Conservation (phyloP, 2,888 invertebrate species). For the Temnothorax ravouxi region DNA sequence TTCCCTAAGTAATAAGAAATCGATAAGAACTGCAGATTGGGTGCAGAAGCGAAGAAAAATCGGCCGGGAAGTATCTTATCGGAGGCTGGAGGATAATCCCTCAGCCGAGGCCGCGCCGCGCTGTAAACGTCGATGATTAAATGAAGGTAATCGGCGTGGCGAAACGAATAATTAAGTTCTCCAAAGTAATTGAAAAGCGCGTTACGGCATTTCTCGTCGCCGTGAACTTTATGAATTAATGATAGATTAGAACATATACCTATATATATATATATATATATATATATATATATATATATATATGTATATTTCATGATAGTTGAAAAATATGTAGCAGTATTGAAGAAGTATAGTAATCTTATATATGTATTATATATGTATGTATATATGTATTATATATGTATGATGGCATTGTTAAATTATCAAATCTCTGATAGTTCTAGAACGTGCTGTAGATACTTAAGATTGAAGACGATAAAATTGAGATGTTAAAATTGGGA, state of each 20-base stretch:
- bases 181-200: constrained; percentile 38
- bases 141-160: constrained; percentile 53
- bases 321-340: not conserved
- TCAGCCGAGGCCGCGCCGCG: constrained; percentile 35
- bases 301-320: not conserved
- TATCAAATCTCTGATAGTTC: not conserved
- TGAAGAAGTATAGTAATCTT: not conserved
- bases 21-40: constrained; percentile 72
- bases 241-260: not conserved
- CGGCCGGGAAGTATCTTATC: constrained; percentile 62
- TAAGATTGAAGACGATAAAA: constrained; percentile 14
- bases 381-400: too few relatives aligned
- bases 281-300: not conserved
- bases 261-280: not conserved
- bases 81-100: constrained; percentile 54
- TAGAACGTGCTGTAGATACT: not conserved
- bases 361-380: not conserved
- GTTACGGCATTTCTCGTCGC: constrained; percentile 25
- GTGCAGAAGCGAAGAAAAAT: constrained; percentile 66
- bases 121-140: constrained; percentile 52
- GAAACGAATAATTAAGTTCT: constrained; percentile 53
- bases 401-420: not conserved
- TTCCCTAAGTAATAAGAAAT: constrained; percentile 72
- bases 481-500: not conserved
- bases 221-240: constrained; percentile 6